These are phyloP conservation scores for Beroe ovata DNA, from an alignment of 37 sponge, comb jelly and placozoan genomes.

Conservation along the genomic window DNA sequence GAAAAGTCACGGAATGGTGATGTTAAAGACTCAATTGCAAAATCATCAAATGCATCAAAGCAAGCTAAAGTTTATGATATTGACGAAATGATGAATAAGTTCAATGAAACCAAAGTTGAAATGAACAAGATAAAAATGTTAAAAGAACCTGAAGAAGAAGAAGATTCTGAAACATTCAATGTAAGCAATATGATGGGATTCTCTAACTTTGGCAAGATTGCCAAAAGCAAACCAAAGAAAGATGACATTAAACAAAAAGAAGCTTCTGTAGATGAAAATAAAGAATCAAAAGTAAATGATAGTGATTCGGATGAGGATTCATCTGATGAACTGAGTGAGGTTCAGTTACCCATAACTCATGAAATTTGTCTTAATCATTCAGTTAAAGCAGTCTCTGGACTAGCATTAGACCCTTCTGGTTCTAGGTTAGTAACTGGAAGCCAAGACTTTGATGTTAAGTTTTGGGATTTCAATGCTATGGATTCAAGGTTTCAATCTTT, in stretches of 20 bases:
- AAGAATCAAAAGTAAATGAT: background rate
- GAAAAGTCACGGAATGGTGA: background rate
- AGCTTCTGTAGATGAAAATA: background rate
- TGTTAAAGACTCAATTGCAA: background rate
- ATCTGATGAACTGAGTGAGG: background rate
- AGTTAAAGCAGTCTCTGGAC: constrained; percentile 81
- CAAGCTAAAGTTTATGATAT: constrained; percentile 79
- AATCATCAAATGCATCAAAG: constrained; percentile 8
- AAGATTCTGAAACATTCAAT: background rate
- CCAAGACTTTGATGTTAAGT: constrained; percentile 78
- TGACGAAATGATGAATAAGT: constrained; percentile 73
- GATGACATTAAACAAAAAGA: background rate
- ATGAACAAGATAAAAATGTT: constrained; percentile 75
- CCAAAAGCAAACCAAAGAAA: background rate
- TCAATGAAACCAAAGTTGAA: constrained; percentile 69
- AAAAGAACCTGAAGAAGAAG: constrained; percentile 47
- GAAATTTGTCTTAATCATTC: constrained; percentile 82
- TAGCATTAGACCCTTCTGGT: constrained; percentile 89
- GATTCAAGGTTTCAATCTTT: constrained; percentile 78
- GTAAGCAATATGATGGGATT: constrained; percentile 18
- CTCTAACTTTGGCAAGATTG: constrained; percentile 42
- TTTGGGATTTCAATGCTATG: constrained; percentile 92
- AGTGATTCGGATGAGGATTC: constrained; percentile 60
- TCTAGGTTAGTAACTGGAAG: constrained; percentile 88
- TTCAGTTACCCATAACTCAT: constrained; percentile 77